phyloP scores from a whole-genome alignment of 2,113 vertebrate genomes.

The Progne subis region DNA sequence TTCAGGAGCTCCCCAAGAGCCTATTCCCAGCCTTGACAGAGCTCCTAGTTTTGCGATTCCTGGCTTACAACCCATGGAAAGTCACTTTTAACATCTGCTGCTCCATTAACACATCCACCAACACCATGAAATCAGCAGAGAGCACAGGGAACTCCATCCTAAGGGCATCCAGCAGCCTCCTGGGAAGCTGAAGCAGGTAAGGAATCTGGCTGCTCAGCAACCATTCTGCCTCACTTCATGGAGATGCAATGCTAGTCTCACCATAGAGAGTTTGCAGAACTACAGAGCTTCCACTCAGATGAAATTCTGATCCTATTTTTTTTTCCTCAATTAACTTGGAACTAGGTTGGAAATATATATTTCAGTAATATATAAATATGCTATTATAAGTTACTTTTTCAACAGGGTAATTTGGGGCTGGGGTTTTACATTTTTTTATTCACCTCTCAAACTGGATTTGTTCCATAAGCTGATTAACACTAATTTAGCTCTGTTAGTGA shows the following conservation, averaged over 20 bases:
- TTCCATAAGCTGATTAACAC: not conserved
- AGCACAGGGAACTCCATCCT: not conserved
- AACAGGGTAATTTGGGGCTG: not conserved
- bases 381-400: not conserved
- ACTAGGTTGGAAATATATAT: not conserved
- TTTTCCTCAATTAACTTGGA: not conserved
- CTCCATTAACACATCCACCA: not conserved
- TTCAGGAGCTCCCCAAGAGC: not conserved
- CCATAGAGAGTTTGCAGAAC: not conserved
- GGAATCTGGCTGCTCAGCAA: not conserved
- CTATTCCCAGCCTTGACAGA: not conserved
- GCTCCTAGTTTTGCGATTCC: not conserved
- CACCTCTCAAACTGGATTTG: not conserved
- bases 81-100: not conserved
- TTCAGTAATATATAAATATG: not conserved
- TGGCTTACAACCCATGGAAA: not conserved
- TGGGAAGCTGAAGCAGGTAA: not conserved
- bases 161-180: not conserved
- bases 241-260: not conserved
- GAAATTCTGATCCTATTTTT: not conserved
- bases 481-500: not conserved
- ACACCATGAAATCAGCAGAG: not conserved
- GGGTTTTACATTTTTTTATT: not conserved
- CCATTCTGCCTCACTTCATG: not conserved
- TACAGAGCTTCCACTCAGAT: fast-evolving